Evolutionary conservation across 2,888 invertebrate genomes (phyloP).

Genomic region (Mystacides longicornis): DNA sequence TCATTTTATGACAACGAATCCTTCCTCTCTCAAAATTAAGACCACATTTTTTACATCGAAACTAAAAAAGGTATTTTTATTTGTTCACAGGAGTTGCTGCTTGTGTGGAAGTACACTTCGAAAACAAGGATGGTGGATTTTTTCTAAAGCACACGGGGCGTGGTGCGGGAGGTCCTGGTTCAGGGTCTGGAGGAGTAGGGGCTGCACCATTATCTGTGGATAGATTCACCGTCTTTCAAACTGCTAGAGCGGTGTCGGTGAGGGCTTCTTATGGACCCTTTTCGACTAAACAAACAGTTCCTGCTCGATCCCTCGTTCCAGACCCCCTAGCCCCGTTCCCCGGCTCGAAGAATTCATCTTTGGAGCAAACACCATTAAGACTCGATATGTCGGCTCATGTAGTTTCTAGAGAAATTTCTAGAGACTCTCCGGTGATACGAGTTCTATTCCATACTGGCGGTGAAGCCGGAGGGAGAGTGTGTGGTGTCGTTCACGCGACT

Average conservation of each 20-base stretch:
- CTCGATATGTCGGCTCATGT: conserved; percentile 91
- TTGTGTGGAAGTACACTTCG: conserved; percentile 83
- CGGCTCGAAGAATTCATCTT: conserved; percentile 19
- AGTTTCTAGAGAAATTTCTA: conserved; percentile 77
- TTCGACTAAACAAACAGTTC: conserved; percentile 90
- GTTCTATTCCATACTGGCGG: conserved; percentile 90
- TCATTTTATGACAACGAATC: no score
- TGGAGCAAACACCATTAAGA: conserved; percentile 41
- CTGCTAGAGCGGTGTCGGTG: conserved; percentile 83
- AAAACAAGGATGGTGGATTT: conserved; percentile 86
- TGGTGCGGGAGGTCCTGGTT: conserved; percentile 50
- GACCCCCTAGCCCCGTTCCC: conserved; percentile 65
- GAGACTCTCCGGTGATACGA: conserved; percentile 83
- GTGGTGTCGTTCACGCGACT: conserved; percentile 72
- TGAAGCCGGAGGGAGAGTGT: conserved; percentile 74
- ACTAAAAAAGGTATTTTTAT: conserved; percentile 31
- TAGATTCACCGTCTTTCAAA: conserved; percentile 86
- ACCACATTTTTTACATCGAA: no score
- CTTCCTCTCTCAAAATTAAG: no score
- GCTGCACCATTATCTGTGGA: conserved; percentile 74
- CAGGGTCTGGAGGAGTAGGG: conserved; percentile 26
- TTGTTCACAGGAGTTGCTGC: conserved; percentile 57
- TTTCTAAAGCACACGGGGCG: conserved; percentile 77
- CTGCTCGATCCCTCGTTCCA: conserved; percentile 80
- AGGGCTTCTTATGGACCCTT: conserved; percentile 91